A percentile compares a stretch with the other conserved stretches of the same genome.
Evolutionary conservation across 2,888 invertebrate genomes (phyloP).

Genomic region (Perithous albicinctus): DNA sequence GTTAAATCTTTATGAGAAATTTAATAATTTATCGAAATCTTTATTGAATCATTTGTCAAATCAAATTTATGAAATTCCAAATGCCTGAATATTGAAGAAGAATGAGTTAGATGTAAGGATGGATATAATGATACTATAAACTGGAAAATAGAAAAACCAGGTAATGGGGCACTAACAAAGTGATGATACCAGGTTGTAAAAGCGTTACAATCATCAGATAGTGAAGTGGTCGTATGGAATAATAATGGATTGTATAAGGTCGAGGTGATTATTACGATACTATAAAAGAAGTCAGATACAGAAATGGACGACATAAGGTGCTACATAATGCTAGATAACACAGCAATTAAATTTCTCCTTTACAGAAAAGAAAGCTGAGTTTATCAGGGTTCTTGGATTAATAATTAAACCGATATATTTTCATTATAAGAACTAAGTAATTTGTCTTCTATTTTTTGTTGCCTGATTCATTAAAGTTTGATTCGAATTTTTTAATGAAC

Average conservation of each 20-base stretch:
- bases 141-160: not conserved
- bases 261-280: not conserved
- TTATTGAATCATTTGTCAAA: too few species aligned
- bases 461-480: too few species aligned
- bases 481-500: too few species aligned
- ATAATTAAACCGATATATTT: not conserved
- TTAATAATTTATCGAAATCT: not conserved
- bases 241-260: not conserved
- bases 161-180: not conserved
- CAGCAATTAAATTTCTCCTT: not conserved
- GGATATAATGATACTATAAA: not conserved
- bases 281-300: not conserved
- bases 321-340: not conserved
- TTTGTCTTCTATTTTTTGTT: not conserved
- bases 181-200: slow-evolving; percentile 5
- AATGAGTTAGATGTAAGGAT: not conserved
- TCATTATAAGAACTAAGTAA: too few species aligned
- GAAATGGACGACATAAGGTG: not conserved
- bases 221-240: not conserved
- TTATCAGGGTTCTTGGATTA: not conserved
- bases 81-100: not conserved
- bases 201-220: not conserved
- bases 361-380: not conserved
- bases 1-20: not conserved
- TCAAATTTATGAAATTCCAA: not conserved